phyloP scores from a whole-genome alignment of 2,888 invertebrate genomes.

The Sesamia inferens region DNA sequence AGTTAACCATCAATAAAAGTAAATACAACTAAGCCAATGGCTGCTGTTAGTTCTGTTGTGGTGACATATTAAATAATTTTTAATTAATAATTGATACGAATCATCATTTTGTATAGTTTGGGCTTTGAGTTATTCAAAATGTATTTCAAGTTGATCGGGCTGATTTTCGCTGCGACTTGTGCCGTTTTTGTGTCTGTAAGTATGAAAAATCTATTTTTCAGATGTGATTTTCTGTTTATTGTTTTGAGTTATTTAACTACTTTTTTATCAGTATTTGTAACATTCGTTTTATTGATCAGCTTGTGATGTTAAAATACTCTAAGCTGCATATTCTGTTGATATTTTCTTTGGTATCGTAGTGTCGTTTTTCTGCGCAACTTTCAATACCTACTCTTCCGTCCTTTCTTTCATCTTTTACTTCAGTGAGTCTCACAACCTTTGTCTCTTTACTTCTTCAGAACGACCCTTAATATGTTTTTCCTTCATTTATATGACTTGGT shows the following conservation, averaged over 20 bases:
- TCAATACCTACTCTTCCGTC: too few relatives aligned
- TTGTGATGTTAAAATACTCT: not conserved
- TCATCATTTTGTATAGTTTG: not conserved
- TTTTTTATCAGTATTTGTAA: not conserved
- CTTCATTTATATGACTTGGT: not conserved
- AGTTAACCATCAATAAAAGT: too few relatives aligned
- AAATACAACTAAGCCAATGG: too few relatives aligned
- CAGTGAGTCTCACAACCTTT: not conserved
- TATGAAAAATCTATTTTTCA: conserved; percentile 16
- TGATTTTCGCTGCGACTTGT: conserved; percentile 65
- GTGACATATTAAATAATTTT: conserved; percentile 24
- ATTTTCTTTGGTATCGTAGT: not conserved
- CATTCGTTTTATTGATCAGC: not conserved
- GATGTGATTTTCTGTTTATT: not conserved
- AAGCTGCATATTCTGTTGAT: not conserved
- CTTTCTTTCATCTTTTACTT: not conserved
- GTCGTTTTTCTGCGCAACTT: conserved; percentile 6
- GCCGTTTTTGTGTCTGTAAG: conserved; percentile 71
- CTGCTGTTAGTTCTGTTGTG: conserved; percentile 28
- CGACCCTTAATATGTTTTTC: not conserved
- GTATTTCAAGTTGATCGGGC: conserved; percentile 63
- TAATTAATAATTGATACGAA: not conserved
- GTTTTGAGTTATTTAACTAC: not conserved
- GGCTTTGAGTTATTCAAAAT: conserved; percentile 50
- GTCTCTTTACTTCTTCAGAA: not conserved